phyloP scores from a whole-genome alignment of 1,140 invertebrate genomes.

The Solenopsis invicta region DNA sequence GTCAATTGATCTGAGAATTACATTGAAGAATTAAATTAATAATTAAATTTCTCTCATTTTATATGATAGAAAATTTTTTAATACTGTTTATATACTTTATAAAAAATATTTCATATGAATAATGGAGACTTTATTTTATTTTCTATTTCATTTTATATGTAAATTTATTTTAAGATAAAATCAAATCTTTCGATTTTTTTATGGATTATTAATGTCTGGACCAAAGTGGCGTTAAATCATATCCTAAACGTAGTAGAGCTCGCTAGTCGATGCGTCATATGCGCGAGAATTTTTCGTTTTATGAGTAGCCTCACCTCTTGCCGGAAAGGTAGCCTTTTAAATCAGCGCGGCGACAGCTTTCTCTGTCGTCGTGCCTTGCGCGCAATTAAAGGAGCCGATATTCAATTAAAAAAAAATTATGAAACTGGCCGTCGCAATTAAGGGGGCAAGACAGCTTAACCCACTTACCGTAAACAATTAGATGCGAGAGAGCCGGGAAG shows the following conservation, averaged over 20 bases:
- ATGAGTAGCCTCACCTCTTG: conserved; percentile 20
- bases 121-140: not conserved
- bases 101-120: too few relatives aligned
- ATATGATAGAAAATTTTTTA: not conserved
- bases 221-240: not conserved
- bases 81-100: not conserved
- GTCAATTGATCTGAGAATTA: not conserved
- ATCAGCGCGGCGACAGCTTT: conserved; percentile 57
- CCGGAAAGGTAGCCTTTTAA: conserved; percentile 40
- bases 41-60: conserved; percentile 18
- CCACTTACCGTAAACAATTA: conserved; percentile 74
- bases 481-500: conserved; percentile 53
- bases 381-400: conserved; percentile 74
- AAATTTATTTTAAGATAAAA: not conserved
- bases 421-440: conserved; percentile 72
- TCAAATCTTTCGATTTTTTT: not conserved
- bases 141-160: not conserved
- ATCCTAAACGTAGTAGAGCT: not conserved
- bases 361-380: conserved; percentile 69
- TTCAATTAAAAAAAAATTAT: conserved; percentile 74
- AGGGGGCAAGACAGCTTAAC: conserved; percentile 74
- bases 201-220: not conserved
- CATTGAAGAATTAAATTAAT: not conserved
- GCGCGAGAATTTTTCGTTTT: conserved; percentile 42
- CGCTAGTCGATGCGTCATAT: not conserved